These are phyloP conservation scores for Erebia aethiops DNA, from an alignment of 2,888 invertebrate species.

Conservation along the genomic window DNA sequence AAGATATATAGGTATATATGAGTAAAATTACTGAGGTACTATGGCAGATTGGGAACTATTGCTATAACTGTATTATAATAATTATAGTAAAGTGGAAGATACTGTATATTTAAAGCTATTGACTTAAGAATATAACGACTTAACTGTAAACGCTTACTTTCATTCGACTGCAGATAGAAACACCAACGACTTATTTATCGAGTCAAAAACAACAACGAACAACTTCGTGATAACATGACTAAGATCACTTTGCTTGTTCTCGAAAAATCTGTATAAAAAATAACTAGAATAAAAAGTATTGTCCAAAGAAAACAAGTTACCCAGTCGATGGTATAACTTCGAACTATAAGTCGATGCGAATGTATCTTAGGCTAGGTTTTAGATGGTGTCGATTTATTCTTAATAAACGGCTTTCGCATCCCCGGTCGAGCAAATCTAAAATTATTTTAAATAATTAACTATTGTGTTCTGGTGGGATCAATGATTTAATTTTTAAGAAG, in stretches of 20 bases:
- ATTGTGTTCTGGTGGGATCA: constrained; percentile 69
- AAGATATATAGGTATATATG: constrained; percentile 53
- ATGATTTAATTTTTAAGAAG: constrained; percentile 38
- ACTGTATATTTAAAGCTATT: constrained; percentile 81
- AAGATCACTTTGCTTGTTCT: constrained; percentile 33
- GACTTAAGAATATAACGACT: constrained; percentile 73
- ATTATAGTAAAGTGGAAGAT: constrained; percentile 74
- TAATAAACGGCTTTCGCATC: constrained; percentile 55
- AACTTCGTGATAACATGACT: constrained; percentile 28
- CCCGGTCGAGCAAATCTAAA: constrained; percentile 69
- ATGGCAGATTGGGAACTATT: constrained; percentile 77
- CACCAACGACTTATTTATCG: constrained; percentile 46
- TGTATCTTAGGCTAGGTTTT: constrained; percentile 44
- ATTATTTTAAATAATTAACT: constrained; percentile 73
- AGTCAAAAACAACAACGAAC: constrained; percentile 44
- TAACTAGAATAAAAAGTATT: constrained; percentile 43
- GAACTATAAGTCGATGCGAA: constrained; percentile 45
- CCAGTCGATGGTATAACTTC: constrained; percentile 38
- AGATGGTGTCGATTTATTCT: constrained; percentile 66
- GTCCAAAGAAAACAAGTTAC: constrained; percentile 40
- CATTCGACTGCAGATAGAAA: constrained; percentile 49
- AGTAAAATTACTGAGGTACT: constrained; percentile 77
- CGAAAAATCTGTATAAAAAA: constrained; percentile 42
- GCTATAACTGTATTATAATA: constrained; percentile 69
- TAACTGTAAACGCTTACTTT: constrained; percentile 45